Evolutionary conservation across 2,888 invertebrate species (phyloP).

Genomic region (Choreutis nemorana): DNA sequence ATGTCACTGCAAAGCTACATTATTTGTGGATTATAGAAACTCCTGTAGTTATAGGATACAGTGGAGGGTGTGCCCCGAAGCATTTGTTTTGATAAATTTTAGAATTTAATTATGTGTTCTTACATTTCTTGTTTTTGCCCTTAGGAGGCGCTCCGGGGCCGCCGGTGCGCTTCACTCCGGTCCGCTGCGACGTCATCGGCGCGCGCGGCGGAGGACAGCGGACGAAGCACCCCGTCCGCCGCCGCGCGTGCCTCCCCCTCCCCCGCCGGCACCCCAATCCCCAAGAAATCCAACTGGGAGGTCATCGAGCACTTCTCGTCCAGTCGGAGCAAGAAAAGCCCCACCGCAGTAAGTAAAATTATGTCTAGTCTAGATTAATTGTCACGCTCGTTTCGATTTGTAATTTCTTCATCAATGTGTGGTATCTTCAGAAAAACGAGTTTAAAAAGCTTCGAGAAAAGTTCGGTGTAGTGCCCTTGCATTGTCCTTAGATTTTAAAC

Average conservation of each 20-base stretch:
- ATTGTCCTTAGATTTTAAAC: too few relatives aligned
- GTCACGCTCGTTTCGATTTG: too few relatives aligned
- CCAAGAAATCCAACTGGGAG: conserved; percentile 89
- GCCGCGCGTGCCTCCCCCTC: conserved; percentile 53
- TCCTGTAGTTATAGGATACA: background rate
- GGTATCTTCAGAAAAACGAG: too few relatives aligned
- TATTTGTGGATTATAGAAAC: background rate
- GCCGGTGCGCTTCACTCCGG: conserved; percentile 66
- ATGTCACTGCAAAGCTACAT: too few relatives aligned
- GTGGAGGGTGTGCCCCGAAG: too few relatives aligned
- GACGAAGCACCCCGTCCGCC: conserved; percentile 46
- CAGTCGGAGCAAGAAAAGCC: conserved; percentile 65
- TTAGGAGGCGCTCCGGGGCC: conserved; percentile 71
- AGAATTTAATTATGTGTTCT: too few relatives aligned
- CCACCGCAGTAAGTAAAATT: conserved; percentile 38
- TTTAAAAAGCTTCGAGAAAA: too few relatives aligned
- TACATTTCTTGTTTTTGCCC: too few relatives aligned
- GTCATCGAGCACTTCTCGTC: conserved; percentile 87
- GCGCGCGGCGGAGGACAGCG: conserved; percentile 38
- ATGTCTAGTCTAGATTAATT: too few relatives aligned
- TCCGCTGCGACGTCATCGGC: conserved; percentile 43
- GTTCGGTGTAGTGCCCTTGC: too few relatives aligned
- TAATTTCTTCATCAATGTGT: too few relatives aligned
- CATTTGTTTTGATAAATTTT: too few relatives aligned
- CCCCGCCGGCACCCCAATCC: conserved; percentile 62